Base-by-base conservation (phyloP, 2,113 vertebrate species). In the Thalassoma bifasciatum region DNA sequence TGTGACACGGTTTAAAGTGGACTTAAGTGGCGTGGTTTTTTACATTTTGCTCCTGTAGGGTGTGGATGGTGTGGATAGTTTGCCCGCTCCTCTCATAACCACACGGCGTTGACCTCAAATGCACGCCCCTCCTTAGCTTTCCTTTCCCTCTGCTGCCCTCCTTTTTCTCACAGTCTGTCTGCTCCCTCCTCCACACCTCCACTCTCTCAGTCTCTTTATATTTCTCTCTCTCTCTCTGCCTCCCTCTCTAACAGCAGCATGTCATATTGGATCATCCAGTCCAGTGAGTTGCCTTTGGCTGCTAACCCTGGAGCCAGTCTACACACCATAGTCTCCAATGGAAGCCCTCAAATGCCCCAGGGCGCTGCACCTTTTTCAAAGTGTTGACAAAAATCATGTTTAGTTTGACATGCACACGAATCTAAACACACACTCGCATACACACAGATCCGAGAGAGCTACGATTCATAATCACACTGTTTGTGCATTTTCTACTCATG, bases 201-300 rank as follows among this genome's bases (percentile, higher is more conserved):
- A 40, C 1, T 42, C 51, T 51, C 19, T 24, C 10, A 52, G 12
- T 23, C 40, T 40, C 34, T 44, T 10, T 13, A 38, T 49, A 19
- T 37, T 36, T 36, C n/a, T 40, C 2, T 61, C 5, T 52, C 1
- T 73, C 0, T 34, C 51, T 59, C 23, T 57, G n/a, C n/a, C n/a
- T n/a, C n/a, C n/a, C 16, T 53, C 21, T 51, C 19, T 47, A 42
- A 70, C 72, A 38, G n/a, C 36, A 53, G 12, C 50, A 42, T 67
- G 73, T 72, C 76, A 62, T 36, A 53, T 68, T 77, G 63, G 68
- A 85, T 85, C 62, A 85, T 56, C 77, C 49, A 38, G 57, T 62
- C 22, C 63, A 67, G 60, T 75, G 60, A 38, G 1, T 74, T 65
- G 77, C 68, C 53, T 72, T 21, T 24, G 63, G 44, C 70, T 77